Evolutionary conservation across 1,140 invertebrate species (phyloP).

Genomic region (Hyles vespertilio): DNA sequence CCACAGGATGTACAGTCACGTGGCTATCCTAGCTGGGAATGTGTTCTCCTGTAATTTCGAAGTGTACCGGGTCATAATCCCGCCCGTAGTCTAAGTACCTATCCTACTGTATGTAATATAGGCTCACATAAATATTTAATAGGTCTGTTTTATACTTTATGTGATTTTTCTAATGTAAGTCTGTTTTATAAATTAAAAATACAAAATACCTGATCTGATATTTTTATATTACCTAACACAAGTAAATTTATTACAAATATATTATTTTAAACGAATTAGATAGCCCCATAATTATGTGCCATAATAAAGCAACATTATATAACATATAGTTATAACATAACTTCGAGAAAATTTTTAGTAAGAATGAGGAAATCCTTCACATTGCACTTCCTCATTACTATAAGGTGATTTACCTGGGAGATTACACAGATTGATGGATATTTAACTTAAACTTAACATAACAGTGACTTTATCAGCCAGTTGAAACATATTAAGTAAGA

Average conservation of each 20-base stretch:
- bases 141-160: constrained; percentile 74
- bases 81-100: constrained; percentile 75
- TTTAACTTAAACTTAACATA: too few species aligned
- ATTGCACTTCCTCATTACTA: too few species aligned
- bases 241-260: too few species aligned
- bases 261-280: too few species aligned
- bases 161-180: constrained; percentile 75
- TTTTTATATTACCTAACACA: not conserved
- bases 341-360: too few species aligned
- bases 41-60: constrained; percentile 60
- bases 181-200: constrained; percentile 75
- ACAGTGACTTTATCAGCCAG: too few species aligned
- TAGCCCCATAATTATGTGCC: not conserved
- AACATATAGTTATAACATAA: not conserved
- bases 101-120: constrained; percentile 75
- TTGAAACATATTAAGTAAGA: too few species aligned
- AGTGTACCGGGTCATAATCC: constrained; percentile 75
- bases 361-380: too few species aligned
- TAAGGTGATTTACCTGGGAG: too few species aligned
- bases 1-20: not conserved
- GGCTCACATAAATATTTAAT: constrained; percentile 77
- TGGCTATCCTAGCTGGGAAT: constrained; percentile 35
- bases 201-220: constrained; percentile 53
- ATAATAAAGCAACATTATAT: not conserved
- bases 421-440: too few species aligned